A percentile compares a stretch with the other conserved stretches of the same genome.
These are phyloP conservation scores for Ceramica pisi DNA, from an alignment of 2,888 invertebrate species.

Conservation along the genomic window DNA sequence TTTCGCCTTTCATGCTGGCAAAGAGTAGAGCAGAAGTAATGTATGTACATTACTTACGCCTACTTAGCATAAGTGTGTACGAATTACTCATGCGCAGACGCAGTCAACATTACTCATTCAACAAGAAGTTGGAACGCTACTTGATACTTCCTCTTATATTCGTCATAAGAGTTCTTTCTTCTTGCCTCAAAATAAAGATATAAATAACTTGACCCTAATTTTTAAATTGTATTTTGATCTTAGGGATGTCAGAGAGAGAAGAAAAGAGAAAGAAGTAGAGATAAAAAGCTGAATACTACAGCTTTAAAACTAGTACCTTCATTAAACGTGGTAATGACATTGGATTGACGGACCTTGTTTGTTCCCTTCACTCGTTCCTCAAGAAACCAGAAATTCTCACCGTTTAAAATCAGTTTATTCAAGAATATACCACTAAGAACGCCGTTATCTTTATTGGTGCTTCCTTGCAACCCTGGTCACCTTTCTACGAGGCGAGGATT, in stretches of 20 bases:
- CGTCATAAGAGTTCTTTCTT: conserved; percentile 10
- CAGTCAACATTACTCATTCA: conserved; percentile 8
- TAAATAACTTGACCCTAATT: conserved; percentile 8
- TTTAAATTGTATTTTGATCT: background rate
- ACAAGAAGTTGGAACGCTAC: conserved; percentile 2
- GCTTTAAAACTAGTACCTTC: background rate
- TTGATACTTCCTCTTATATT: conserved; percentile 51
- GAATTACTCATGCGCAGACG: conserved; percentile 19
- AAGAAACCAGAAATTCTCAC: conserved; percentile 12
- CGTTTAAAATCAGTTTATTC: conserved; percentile 49
- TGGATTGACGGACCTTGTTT: background rate
- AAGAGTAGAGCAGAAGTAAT: background rate
- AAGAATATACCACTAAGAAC: conserved; percentile 43
- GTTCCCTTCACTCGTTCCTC: background rate
- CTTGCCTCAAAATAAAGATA: background rate
- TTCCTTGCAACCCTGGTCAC: conserved; percentile 71
- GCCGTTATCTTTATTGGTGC: conserved; percentile 67
- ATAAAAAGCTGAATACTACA: background rate
- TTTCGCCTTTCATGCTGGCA: background rate
- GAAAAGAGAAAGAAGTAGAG: no score
- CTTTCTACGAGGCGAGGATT: conserved; percentile 68
- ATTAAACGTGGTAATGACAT: background rate
- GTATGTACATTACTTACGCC: background rate
- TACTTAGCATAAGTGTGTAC: background rate
- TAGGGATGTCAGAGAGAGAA: background rate